A percentile compares a stretch with the other conserved stretches of the same genome.
Conservation (phyloP, 2,888 invertebrate species). For the Pyrrhia umbra region DNA sequence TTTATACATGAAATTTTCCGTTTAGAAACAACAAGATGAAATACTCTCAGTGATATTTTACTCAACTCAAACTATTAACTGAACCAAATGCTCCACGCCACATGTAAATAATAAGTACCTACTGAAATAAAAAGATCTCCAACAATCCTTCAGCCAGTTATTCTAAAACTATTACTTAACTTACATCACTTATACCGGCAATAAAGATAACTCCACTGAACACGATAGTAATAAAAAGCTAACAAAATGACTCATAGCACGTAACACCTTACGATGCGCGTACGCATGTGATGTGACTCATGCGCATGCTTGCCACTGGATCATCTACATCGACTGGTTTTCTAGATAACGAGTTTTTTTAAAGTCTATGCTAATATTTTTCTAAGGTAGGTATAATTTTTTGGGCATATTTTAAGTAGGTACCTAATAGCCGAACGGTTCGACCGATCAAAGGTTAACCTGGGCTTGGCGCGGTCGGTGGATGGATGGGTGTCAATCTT, state of each 20-base stretch:
- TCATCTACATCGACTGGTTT: slow-evolving; percentile 55
- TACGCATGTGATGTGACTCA: slow-evolving; percentile 56
- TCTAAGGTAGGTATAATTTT: no score
- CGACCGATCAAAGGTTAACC: no score
- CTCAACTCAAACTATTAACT: not conserved
- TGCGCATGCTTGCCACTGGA: slow-evolving; percentile 36
- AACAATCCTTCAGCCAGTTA: slow-evolving; percentile 20
- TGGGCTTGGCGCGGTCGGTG: no score
- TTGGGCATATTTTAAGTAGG: no score
- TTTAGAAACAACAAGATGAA: not conserved
- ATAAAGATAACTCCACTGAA: slow-evolving; percentile 53
- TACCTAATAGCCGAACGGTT: no score
- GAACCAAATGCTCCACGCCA: not conserved
- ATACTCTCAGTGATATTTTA: not conserved
- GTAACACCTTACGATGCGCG: slow-evolving; percentile 60
- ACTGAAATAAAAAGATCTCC: not conserved
- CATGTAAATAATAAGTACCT: not conserved
- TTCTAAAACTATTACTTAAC: slow-evolving; percentile 44
- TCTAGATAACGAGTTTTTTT: slow-evolving; percentile 7
- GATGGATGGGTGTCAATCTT: no score
- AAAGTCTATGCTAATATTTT: not conserved
- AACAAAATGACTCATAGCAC: slow-evolving; percentile 60
- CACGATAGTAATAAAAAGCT: slow-evolving; percentile 62
- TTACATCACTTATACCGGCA: slow-evolving; percentile 50
- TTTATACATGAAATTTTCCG: no score